Percentiles rank a stretch among this genome's conserved stretches.
These are phyloP conservation scores for Calyptomena viridis DNA, from an alignment of 2,113 vertebrate species.

Conservation along the genomic window DNA sequence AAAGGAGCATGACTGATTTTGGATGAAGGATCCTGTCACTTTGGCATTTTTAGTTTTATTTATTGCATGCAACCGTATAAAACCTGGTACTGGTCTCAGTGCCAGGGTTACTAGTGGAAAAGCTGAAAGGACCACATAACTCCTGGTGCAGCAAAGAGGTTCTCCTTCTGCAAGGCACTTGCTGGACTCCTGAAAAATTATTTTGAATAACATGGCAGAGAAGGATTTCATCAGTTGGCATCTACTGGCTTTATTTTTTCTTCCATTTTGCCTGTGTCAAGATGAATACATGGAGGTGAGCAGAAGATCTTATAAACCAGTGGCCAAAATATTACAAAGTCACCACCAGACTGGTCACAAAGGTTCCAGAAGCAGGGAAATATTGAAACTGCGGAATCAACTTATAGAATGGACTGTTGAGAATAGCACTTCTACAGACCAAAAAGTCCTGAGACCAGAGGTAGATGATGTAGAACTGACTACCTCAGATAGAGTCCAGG, in stretches of 20 bases:
- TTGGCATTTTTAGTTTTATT: conserved; percentile 75
- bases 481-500: conserved; percentile 83
- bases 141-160: conserved; percentile 24
- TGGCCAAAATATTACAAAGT: conserved; percentile 82
- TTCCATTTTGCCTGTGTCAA: conserved; percentile 83
- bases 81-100: conserved; percentile 64
- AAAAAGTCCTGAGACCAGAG: conserved; percentile 78
- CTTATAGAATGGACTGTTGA: conserved; percentile 74
- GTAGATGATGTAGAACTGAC: conserved; percentile 83
- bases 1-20: conserved; percentile 68
- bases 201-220: conserved; percentile 71
- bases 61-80: conserved; percentile 75
- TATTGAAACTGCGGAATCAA: conserved; percentile 77
- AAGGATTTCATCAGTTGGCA: conserved; percentile 72
- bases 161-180: conserved; percentile 49
- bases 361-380: conserved; percentile 80
- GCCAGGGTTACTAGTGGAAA: conserved; percentile 61
- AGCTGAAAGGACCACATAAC: conserved; percentile 55
- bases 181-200: conserved; percentile 43
- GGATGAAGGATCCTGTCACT: conserved; percentile 71
- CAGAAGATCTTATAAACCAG: conserved; percentile 81
- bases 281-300: conserved; percentile 87
- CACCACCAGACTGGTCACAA: conserved; percentile 78
- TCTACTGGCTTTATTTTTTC: conserved; percentile 78
- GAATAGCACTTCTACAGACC: conserved; percentile 81